phyloP scores from a whole-genome alignment of 2,888 invertebrate species.

The Athalia cordata region DNA sequence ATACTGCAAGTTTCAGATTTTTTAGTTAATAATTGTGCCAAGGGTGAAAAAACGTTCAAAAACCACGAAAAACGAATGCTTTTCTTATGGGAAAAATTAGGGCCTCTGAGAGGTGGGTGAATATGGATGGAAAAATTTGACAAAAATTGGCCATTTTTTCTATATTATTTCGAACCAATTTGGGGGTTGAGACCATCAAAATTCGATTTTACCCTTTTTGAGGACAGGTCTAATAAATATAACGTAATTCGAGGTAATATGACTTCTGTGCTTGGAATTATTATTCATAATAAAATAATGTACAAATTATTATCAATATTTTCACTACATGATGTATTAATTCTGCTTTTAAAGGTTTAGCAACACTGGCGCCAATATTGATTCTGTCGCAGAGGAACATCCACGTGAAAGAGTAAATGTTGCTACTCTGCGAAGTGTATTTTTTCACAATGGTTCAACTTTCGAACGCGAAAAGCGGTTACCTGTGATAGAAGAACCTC shows the following conservation, averaged over 20 bases:
- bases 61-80: too few relatives aligned
- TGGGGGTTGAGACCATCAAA: too few relatives aligned
- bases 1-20: too few relatives aligned
- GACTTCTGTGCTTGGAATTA: not conserved
- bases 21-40: too few relatives aligned
- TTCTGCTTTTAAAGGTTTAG: conserved; percentile 14
- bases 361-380: conserved; percentile 32
- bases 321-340: not conserved
- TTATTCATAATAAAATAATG: not conserved
- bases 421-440: conserved; percentile 75
- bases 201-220: too few relatives aligned
- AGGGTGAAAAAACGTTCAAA: too few relatives aligned
- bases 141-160: too few relatives aligned
- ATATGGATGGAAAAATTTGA: too few relatives aligned
- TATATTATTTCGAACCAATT: too few relatives aligned
- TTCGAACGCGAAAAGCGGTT: conserved; percentile 65
- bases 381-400: conserved; percentile 47
- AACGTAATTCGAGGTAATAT: conserved; percentile 14
- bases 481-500: conserved; percentile 67
- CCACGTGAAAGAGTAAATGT: conserved; percentile 74
- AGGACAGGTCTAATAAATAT: too few relatives aligned
- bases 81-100: too few relatives aligned
- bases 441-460: conserved; percentile 72
- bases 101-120: too few relatives aligned
- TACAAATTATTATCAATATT: not conserved